Evolutionary conservation across 2,113 vertebrate species (phyloP), one percentile per base, ranked within the genome.

Genomic region (Gymnorhina tibicen): DNA sequence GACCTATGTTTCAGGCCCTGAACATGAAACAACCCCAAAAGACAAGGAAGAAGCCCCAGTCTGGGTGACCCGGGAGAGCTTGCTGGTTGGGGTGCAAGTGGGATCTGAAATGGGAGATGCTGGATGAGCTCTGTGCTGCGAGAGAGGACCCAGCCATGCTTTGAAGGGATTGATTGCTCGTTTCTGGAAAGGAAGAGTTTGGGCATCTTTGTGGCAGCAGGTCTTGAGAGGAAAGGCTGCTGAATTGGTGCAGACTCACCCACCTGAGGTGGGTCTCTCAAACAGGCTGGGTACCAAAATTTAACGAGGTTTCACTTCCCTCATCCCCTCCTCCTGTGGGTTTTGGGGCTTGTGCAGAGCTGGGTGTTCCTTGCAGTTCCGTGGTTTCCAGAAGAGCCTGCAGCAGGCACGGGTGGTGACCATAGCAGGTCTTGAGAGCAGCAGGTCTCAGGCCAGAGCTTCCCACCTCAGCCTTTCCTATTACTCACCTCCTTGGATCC

Each of bases 191-290:
- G 8, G 20, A 90, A 39, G 66, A 63, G 42, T 50, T 23, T 53
- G 47, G 44, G 19, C 12, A 70, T 14, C 27, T 87, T 77, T 21
- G 17, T 12, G 37, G 47, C 47, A 58, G 14, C 55, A 64, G 42
- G 49, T 49, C 56, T 80, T 58, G 55, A 70, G 33, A 75, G 27
- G 23, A 62, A 50, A 74, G 1, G 53, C 55, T 84, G 30, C 72
- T 3, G 1, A 32, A 84, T 62, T 9, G 7, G 53, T 44, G 24
- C 49, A 63, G 52, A 28, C 11, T 72, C 67, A 42, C 7, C 32
- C 1, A 1, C 0, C 19, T 0, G 2, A 76, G 53, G n/a, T 47
- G 44, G 27, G 35, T 58, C 23, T 44, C 49, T 30, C 3, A 0
- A 32, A 72, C 8, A 56, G 47, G 32, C 42, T 66, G 35, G 4